Conservation (phyloP, 2,888 invertebrate genomes). For the Microplitis manilae region DNA sequence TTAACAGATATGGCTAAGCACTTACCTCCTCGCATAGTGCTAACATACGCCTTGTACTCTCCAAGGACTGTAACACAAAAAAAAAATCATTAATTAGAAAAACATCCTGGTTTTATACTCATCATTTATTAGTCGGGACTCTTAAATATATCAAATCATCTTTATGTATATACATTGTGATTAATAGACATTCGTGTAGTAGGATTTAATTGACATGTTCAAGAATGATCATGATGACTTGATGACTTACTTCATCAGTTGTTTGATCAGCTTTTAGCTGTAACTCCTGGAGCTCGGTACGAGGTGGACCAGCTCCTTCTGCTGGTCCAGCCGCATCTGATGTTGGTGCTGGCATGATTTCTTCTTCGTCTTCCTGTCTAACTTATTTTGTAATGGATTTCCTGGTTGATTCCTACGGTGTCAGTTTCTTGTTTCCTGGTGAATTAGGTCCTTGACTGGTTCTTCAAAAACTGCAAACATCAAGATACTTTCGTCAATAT, state of each 20-base stretch:
- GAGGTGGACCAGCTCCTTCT: constrained; percentile 80
- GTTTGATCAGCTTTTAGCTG: constrained; percentile 88
- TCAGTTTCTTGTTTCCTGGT: not conserved
- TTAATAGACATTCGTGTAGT: not conserved
- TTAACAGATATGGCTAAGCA: constrained; percentile 53
- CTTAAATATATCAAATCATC: not conserved
- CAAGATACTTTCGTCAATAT: constrained; percentile 5
- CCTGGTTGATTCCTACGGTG: not conserved
- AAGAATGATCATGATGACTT: not conserved
- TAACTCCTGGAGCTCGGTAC: constrained; percentile 90
- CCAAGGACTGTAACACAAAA: constrained; percentile 84
- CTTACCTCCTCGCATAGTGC: constrained; percentile 94
- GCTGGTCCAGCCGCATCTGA: constrained; percentile 71
- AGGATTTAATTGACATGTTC: not conserved
- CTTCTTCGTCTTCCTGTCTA: constrained; percentile 27
- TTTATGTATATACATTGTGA: not conserved
- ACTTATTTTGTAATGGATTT: not conserved
- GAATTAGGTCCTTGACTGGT: not conserved
- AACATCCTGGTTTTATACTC: not conserved
- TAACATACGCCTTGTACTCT: constrained; percentile 93
- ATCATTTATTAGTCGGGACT: not conserved
- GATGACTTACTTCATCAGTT: constrained; percentile 86
- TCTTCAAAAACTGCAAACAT: constrained; percentile 16
- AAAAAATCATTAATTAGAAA: constrained; percentile 18
- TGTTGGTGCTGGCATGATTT: constrained; percentile 70